Percentiles rank a stretch among this genome's conserved stretches.
phyloP scores from a whole-genome alignment of 2,797 vertebrate species.

The Cyclopterus lumpus region DNA sequence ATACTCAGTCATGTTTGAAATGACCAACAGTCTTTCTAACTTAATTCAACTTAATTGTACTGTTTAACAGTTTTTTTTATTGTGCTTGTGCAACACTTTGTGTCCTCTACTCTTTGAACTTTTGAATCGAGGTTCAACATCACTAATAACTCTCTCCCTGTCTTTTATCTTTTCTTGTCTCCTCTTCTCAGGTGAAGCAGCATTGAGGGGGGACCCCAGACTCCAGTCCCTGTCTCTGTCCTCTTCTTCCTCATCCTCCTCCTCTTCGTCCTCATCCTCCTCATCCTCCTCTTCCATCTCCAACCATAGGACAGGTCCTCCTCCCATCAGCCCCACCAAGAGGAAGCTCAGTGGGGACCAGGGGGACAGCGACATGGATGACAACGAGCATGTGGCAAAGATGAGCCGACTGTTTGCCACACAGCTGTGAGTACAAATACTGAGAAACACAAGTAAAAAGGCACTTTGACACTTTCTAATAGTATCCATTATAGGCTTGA shows the following conservation, averaged over 20 bases:
- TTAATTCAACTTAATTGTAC: not conserved
- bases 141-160: not conserved
- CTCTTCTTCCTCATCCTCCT: constrained; percentile 81
- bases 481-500: not conserved
- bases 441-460: not conserved
- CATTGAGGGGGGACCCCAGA: constrained; percentile 93
- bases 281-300: constrained; percentile 82
- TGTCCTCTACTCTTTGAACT: not conserved
- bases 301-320: constrained; percentile 94
- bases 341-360: constrained; percentile 93
- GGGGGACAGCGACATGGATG: constrained; percentile 91
- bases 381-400: constrained; percentile 94
- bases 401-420: constrained; percentile 94
- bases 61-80: not conserved
- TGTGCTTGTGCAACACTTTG: not conserved
- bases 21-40: not conserved
- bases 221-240: constrained; percentile 93
- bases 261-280: constrained; percentile 71
- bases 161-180: not conserved
- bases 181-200: constrained; percentile 90
- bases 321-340: constrained; percentile 97
- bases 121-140: not conserved
- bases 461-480: not conserved
- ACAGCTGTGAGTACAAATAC: constrained; percentile 88
- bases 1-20: constrained; percentile 12